phyloP scores from a whole-genome alignment of 2,797 vertebrate species.

The Lagorchestes hirsutus region DNA sequence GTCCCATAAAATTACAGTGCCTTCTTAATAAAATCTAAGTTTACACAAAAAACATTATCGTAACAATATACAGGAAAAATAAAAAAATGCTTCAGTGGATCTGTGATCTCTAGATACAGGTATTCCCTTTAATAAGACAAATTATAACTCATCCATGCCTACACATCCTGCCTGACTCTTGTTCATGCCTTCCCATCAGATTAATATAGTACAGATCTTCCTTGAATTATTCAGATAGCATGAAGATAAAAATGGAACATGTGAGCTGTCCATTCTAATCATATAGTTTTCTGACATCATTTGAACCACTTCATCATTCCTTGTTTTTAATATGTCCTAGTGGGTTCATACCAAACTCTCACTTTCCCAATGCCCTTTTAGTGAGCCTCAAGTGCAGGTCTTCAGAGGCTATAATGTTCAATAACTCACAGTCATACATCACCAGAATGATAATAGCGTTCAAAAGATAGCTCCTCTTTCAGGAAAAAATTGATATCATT shows the following conservation, averaged over 20 bases:
- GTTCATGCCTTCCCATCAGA: neutral
- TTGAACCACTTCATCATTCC: neutral
- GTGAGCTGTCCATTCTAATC: neutral
- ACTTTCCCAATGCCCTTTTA: neutral
- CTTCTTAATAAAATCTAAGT: neutral
- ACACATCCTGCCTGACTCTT: neutral
- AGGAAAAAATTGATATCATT: neutral
- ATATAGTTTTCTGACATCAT: neutral
- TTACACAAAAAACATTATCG: neutral
- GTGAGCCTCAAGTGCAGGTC: neutral
- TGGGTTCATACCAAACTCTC: neutral
- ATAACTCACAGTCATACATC: neutral
- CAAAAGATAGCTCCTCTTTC: neutral
- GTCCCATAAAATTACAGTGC: neutral
- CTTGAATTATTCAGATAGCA: neutral
- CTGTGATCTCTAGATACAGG: neutral
- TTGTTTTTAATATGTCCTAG: neutral
- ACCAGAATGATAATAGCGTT: neutral
- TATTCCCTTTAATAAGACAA: neutral
- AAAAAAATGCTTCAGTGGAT: neutral
- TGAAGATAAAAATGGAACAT: neutral
- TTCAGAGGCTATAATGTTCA: neutral
- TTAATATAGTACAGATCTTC: neutral
- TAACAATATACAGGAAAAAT: neutral
- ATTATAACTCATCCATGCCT: neutral